Evolutionary conservation across 2,888 invertebrate species (phyloP).

Genomic region (Harmothoe impar): DNA sequence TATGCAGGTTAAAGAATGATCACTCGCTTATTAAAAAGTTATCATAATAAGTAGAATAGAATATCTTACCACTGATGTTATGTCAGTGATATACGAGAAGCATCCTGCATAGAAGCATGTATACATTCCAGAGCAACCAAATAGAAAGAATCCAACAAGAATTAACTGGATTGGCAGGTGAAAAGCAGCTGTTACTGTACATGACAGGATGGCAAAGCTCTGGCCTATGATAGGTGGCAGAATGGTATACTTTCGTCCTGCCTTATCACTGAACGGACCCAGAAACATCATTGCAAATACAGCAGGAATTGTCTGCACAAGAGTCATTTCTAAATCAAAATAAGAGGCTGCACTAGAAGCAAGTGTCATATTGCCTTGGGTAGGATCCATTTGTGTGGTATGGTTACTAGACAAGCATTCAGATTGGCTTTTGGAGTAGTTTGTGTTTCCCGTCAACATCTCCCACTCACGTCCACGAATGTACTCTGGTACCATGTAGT

Average conservation of each 20-base stretch:
- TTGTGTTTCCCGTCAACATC: conserved; percentile 25
- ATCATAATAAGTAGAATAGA: no score
- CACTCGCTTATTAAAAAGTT: no score
- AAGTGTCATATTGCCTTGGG: neutral
- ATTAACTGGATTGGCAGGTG: neutral
- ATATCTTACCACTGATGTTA: neutral
- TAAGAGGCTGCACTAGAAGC: conserved; percentile 20
- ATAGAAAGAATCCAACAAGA: neutral
- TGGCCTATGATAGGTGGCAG: neutral
- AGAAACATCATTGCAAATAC: neutral
- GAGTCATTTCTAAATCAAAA: neutral
- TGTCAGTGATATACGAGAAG: neutral
- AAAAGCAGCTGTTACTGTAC: neutral
- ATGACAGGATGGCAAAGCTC: neutral
- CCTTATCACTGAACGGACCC: conserved; percentile 4
- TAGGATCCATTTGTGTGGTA: neutral
- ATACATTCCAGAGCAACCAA: neutral
- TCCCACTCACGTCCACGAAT: conserved; percentile 47
- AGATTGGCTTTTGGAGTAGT: conserved; percentile 32
- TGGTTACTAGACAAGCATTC: neutral
- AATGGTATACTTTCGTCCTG: conserved; percentile 7
- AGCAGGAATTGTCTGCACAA: neutral
- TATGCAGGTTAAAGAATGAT: no score
- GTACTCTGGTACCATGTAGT: conserved; percentile 61
- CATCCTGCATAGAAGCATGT: neutral